Conservation (phyloP, 1,140 invertebrate species). For the Colletes latitarsis region DNA sequence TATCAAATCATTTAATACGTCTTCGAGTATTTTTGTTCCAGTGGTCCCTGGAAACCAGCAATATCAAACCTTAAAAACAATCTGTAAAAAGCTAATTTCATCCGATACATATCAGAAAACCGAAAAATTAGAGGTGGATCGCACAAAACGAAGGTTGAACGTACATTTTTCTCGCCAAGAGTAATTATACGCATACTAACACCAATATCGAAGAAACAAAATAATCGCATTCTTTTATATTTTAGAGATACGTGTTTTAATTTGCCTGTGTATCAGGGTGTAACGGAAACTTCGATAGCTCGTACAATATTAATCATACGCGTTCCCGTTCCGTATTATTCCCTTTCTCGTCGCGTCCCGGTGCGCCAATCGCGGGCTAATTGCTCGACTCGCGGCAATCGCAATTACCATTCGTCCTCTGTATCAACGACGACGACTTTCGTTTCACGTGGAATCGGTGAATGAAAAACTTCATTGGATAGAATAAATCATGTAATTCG, state of each 20-base stretch:
- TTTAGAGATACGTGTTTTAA: conserved; percentile 2
- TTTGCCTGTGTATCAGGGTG: background rate
- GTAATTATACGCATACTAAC: no score
- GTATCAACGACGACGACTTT: background rate
- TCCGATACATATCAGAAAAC: no score
- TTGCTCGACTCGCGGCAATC: conserved; percentile 29
- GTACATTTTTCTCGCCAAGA: no score
- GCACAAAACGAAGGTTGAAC: no score
- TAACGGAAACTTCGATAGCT: conserved; percentile 9
- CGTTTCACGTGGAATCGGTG: conserved; percentile 9
- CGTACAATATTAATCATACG: conserved; percentile 22
- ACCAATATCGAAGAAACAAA: no score
- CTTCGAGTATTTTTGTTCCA: no score
- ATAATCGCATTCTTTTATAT: no score
- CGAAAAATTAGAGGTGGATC: no score
- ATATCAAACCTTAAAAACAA: no score
- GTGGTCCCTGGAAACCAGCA: no score
- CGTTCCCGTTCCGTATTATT: conserved; percentile 25
- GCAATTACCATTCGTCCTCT: conserved; percentile 18
- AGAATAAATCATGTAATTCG: conserved; percentile 6
- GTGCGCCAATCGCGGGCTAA: conserved; percentile 24
- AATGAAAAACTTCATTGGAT: conserved; percentile 19
- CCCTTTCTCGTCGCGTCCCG: conserved; percentile 11
- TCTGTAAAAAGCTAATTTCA: no score
- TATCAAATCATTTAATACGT: no score